A percentile compares a stretch with the other conserved stretches of the same genome.
Conservation (phyloP, 2,113 vertebrate species). For the Pampusana beccarii region DNA sequence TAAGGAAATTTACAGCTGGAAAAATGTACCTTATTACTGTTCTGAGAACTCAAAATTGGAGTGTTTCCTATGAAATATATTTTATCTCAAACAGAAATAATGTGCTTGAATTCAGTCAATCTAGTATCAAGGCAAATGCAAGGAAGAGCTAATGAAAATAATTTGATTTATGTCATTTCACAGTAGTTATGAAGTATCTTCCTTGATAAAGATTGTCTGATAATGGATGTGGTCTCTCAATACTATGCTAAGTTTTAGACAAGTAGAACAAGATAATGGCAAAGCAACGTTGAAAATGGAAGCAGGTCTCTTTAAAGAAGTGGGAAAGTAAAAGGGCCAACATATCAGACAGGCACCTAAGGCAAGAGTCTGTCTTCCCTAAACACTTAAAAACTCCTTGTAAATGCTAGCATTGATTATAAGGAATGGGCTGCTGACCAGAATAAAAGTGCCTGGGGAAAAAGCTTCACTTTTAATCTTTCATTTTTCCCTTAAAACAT, state of each 20-base stretch:
- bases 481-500: slow-evolving; percentile 14
- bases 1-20: neutral
- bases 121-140: neutral
- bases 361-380: neutral
- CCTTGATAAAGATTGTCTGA: neutral
- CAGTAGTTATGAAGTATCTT: neutral
- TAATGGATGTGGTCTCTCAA: neutral
- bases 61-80: neutral
- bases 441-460: slow-evolving; percentile 13
- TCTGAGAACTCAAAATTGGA: neutral
- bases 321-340: neutral
- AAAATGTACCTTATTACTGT: neutral
- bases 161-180: neutral
- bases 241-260: neutral
- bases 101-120: neutral
- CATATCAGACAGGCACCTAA: neutral
- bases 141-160: neutral
- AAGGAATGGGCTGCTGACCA: slow-evolving; percentile 6
- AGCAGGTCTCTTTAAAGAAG: neutral
- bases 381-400: slow-evolving; percentile 14
- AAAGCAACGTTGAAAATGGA: neutral
- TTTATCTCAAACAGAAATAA: neutral
- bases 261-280: neutral
- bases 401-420: slow-evolving; percentile 34
- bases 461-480: slow-evolving; percentile 25